These are phyloP conservation scores for Poicephalus meyeri DNA, from an alignment of 2,113 vertebrate genomes.

Conservation along the genomic window DNA sequence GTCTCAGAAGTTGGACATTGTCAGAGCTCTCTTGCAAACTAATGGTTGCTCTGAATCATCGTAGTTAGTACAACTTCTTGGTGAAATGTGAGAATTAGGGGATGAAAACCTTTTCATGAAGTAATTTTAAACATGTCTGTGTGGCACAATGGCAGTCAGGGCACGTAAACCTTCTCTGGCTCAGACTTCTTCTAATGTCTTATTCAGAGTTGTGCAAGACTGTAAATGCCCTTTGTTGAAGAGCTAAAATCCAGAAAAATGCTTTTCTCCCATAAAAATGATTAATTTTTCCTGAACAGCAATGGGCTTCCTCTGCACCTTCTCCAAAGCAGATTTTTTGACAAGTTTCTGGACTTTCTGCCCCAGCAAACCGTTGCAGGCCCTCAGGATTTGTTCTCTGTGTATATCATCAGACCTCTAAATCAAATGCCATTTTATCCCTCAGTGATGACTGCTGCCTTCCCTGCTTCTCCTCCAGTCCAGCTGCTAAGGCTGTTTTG, in stretches of 20 bases:
- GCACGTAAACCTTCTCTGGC: neutral
- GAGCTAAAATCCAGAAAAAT: neutral
- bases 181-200: neutral
- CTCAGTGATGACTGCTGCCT: neutral
- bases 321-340: neutral
- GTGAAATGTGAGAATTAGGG: neutral
- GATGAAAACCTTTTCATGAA: neutral
- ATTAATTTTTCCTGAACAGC: neutral
- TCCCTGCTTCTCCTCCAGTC: neutral
- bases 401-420: neutral
- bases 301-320: neutral
- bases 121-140: neutral
- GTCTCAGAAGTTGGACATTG: neutral
- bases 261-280: neutral
- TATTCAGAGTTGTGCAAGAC: neutral
- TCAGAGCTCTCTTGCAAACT: neutral
- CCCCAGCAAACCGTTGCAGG: neutral
- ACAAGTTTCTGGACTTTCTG: neutral
- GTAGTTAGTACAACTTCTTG: neutral
- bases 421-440: neutral
- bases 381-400: neutral
- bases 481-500: neutral
- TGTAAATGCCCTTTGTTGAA: fast-evolving
- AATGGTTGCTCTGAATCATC: neutral
- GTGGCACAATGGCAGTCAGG: neutral